Base-by-base conservation (phyloP, 2,797 vertebrate species). In the Hippoglossus hippoglossus region DNA sequence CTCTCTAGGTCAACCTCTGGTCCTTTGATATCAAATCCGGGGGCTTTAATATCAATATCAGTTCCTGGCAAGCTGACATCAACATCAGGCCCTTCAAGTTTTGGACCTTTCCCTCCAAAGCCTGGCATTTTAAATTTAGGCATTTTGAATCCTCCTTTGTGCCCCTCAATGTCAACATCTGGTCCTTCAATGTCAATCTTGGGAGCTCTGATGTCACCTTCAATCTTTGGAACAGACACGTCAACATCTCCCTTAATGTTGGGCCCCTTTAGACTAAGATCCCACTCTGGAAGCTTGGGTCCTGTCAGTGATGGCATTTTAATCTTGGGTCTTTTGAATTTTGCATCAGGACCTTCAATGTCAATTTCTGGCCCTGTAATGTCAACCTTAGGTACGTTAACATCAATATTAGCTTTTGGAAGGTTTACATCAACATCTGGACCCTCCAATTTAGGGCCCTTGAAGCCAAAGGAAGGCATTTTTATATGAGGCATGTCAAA, bases 241-340 rank as follows among this genome's bases (percentile, higher is more conserved):
- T 39, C 36, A 12, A 39, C 12, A 39, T 13, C 36, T 39, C 36
- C 36, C 36, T 12, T 39, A 11, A 39, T 39, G 13, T 39, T 39
- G 11, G 36, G 36, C 12, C 36, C 36, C 3, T 39, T 39, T 1
- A 39, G 36, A 39, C 36, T 11, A 39, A 39, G 10, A 3, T 39
- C 36, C 10, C 10, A 39, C 12, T 39, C 60, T 55, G 77, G 71
- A 66, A 82, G 59, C 1, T 63, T 69, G 0, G 76, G 71, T 26
- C 63, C 81, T 5, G 72, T 55, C 1, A 78, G 46, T 0, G 24
- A 28, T 50, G 79, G 77, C 31, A 95, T 83, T 73, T 95, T 96
- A 47, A 96, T 89, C 77, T 95, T 95, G 0, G 67, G 50, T 90
- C 92, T 74, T 94, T 96, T 72, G 3, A 80, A 46, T 54, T 93